Evolutionary conservation across 2,113 vertebrate genomes (phyloP), one percentile per base, ranked within the genome.

Genomic region (Cyrtonyx montezumae): DNA sequence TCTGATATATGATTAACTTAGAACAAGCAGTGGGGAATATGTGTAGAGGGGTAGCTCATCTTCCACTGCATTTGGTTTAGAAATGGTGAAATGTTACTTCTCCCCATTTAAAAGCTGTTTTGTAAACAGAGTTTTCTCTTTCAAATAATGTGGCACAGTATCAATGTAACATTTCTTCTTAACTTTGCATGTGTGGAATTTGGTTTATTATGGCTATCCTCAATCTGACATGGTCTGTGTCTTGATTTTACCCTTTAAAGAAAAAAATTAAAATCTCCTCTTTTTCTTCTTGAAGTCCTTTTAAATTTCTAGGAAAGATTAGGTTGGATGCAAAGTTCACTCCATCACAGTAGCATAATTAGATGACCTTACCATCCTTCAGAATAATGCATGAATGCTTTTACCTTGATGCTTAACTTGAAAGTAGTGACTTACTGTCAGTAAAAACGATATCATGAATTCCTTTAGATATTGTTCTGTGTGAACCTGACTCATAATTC

Each of bases 1-100:
- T 82, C 15, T 43, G 19, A 5, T 66, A 5, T 45, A 55, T 58
- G 48, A 23, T n/a, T 76, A 40, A 40, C 30, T 51, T 73, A 45
- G 76, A 82, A 66, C 0, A 3, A 78, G 25, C 11, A 10, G 5
- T 40, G 25, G 37, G 28, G 46, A 78, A 78, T 0, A 0, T 36
- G 34, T 8, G 4, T 61, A 40, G 79, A 95, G 62, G 23, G 4
- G 12, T 19, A 49, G 15, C 26, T 91, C 22, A 37, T 65, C 74
- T 71, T 78, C 66, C 84, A 43, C 59, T 87, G 66, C 46, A 30
- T 51, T 69, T 49, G 23, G 2, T 36, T 49, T 51, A 25, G 34
- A 36, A 70, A 51, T 51, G 46, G 46, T 11, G 34, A 16, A 84
- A 49, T 63, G 25, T 71, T 81, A 28, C 10, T 4, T 84, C 16